These are phyloP conservation scores for Sicus ferrugineus DNA, from an alignment of 2,888 invertebrate genomes.

Conservation along the genomic window DNA sequence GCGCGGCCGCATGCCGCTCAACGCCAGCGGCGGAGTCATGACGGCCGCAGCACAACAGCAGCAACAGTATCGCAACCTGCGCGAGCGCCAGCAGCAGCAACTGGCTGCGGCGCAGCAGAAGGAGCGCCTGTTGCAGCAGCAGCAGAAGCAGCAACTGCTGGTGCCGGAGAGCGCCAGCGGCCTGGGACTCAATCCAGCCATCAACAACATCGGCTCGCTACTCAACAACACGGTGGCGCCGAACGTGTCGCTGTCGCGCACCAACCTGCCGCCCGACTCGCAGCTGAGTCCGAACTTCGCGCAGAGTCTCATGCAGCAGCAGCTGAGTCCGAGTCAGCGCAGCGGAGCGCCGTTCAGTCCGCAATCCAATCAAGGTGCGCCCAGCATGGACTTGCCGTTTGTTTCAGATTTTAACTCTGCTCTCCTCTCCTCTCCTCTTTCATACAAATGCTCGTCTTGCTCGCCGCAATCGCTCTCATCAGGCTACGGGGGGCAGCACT, in stretches of 20 bases:
- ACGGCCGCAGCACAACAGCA: slow-evolving; percentile 35
- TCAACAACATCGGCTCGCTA: slow-evolving; percentile 80
- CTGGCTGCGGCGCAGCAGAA: slow-evolving; percentile 69
- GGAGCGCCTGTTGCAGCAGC: slow-evolving; percentile 77
- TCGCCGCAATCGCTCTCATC: background rate
- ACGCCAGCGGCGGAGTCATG: slow-evolving; percentile 53
- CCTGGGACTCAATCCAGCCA: slow-evolving; percentile 61
- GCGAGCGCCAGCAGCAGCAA: slow-evolving; percentile 51
- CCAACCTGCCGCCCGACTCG: slow-evolving; percentile 69
- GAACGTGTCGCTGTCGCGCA: slow-evolving; percentile 85
- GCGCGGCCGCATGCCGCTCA: slow-evolving; percentile 58
- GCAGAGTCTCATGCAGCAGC: slow-evolving; percentile 64
- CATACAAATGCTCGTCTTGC: background rate
- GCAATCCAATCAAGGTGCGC: slow-evolving; percentile 60
- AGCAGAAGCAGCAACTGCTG: slow-evolving; percentile 82
- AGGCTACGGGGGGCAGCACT: slow-evolving; percentile 61
- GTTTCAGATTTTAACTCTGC: background rate
- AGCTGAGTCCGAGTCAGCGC: slow-evolving; percentile 62
- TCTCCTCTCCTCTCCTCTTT: background rate
- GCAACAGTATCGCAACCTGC: slow-evolving; percentile 55
- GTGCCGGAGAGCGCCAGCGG: slow-evolving; percentile 77
- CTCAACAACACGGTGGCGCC: slow-evolving; percentile 83
- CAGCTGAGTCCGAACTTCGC: slow-evolving; percentile 73
- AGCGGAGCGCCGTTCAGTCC: slow-evolving; percentile 65
- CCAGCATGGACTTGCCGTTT: background rate